Base-by-base conservation (phyloP, 2,797 vertebrate species). In the Manis crassicaudata region DNA sequence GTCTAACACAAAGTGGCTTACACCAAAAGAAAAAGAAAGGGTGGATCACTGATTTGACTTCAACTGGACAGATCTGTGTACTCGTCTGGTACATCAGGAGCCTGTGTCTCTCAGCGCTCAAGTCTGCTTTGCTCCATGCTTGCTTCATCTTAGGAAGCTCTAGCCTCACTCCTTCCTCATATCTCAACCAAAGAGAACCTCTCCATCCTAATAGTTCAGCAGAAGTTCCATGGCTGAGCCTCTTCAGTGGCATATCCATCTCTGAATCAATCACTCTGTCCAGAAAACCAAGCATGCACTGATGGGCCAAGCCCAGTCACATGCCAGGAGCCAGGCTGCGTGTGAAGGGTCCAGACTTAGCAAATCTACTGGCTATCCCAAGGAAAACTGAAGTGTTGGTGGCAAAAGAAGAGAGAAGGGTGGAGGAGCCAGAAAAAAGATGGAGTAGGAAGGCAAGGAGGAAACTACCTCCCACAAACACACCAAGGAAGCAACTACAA, bases 41-140 rank as follows among this genome's bases (percentile, higher is more conserved):
- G 0, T 6, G 6, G 60, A 6, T 25, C 32, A 10, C 17, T 37
- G 54, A 43, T 54, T 35, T 35, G 43, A 29, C 73, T 43, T 56
- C 12, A 10, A 73, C 35, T 2, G 14, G 17, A 3, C 5, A 8
- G 72, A 5, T 21, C 50, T 37, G 32, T 27, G 27, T 25, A 52
- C 23, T 52, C 29, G 1, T 1, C 37, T 23, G 2, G n/a, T 23
- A 52, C n/a, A 6, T 9, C 1, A 5, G 37, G 32, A 43, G 13
- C 73, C 25, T 1, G 0, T 29, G 46, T 60, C n/a, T 79, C 52
- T 50, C 60, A 21, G 67, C 2, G 2, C 54, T 18, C 6, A 37
- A 18, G 10, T 43, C 72, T 9, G 13, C 67, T 62, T 37, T 32
- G 35, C 65, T 52, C 35, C 8, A 0, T 62, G n/a, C 67, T 1